These are phyloP conservation scores for Phyllostomus hastatus DNA, from an alignment of 2,113 vertebrate genomes.

Conservation along the genomic window DNA sequence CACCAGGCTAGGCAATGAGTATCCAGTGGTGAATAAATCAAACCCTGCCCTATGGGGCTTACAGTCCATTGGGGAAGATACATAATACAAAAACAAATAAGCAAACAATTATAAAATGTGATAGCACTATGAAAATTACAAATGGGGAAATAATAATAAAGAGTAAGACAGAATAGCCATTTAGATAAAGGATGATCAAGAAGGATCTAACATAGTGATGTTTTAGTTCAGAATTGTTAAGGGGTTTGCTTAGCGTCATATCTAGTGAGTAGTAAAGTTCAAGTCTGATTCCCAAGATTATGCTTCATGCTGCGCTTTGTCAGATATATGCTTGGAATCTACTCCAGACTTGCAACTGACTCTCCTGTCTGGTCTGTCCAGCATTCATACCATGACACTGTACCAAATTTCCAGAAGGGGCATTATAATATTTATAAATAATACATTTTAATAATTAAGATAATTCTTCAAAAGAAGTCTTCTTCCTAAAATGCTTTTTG, in stretches of 20 bases:
- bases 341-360: not conserved
- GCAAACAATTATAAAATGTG: slow-evolving; percentile 4
- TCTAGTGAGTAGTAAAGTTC: slow-evolving; percentile 33
- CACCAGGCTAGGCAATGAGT: not conserved
- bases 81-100: slow-evolving; percentile 18
- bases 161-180: not conserved
- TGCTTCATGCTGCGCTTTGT: not conserved
- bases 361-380: not conserved
- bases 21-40: slow-evolving; percentile 18
- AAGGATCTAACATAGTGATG: not conserved
- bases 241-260: slow-evolving; percentile 12
- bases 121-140: slow-evolving; percentile 27
- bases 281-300: not conserved
- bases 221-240: slow-evolving; percentile 41
- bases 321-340: not conserved
- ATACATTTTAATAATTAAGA: slow-evolving; percentile 6
- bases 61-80: not conserved
- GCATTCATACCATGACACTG: not conserved
- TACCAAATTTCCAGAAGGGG: slow-evolving; percentile 20
- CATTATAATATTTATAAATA: slow-evolving; percentile 38
- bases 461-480: slow-evolving; percentile 25
- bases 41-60: not conserved
- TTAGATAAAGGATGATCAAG: slow-evolving; percentile 25
- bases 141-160: not conserved
- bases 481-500: slow-evolving; percentile 5